A percentile compares a stretch with the other conserved stretches of the same genome.
phyloP scores from a whole-genome alignment of 2,797 vertebrate genomes.

The Pseudochirops cupreus region DNA sequence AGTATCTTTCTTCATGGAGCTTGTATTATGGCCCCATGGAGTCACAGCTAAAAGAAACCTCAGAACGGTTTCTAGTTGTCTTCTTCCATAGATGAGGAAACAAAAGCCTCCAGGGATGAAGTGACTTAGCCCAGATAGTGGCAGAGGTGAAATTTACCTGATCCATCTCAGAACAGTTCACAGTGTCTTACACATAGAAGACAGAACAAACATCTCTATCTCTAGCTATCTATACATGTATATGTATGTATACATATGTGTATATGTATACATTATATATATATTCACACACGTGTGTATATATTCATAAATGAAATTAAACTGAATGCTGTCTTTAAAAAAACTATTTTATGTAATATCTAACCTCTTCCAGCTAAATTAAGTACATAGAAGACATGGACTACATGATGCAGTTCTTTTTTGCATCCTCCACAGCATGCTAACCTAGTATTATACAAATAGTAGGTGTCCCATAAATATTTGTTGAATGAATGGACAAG shows the following conservation, averaged over 20 bases:
- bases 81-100: not conserved
- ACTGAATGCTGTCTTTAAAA: not conserved
- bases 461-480: not conserved
- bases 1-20: not conserved
- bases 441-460: not conserved
- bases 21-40: not conserved
- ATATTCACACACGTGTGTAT: too few species aligned
- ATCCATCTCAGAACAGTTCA: not conserved
- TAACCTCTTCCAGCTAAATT: not conserved
- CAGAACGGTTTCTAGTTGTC: not conserved
- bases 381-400: not conserved
- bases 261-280: too few species aligned
- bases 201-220: not conserved
- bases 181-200: not conserved
- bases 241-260: too few species aligned
- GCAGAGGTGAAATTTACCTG: not conserved
- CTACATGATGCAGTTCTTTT: not conserved
- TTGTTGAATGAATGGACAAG: not conserved
- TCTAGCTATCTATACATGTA: too few species aligned
- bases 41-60: not conserved
- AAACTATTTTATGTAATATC: not conserved
- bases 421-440: not conserved
- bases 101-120: not conserved
- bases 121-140: not conserved
- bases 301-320: not conserved